These are phyloP conservation scores for Dicrurus megarhynchus DNA, from an alignment of 2,113 vertebrate genomes.

Conservation along the genomic window DNA sequence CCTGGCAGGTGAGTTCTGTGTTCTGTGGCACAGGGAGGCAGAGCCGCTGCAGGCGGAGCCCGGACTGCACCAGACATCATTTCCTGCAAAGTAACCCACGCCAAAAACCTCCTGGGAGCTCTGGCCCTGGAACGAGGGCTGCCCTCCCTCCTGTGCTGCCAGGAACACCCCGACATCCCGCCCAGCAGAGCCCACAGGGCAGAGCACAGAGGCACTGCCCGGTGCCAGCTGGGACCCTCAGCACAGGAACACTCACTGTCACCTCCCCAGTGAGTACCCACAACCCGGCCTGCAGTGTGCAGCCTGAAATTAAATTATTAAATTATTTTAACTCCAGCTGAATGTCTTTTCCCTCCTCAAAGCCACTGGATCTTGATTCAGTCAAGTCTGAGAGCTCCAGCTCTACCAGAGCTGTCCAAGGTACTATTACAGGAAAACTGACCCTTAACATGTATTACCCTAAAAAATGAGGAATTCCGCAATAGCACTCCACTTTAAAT, in stretches of 20 bases:
- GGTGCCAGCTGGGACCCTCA: neutral
- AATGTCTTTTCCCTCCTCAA: neutral
- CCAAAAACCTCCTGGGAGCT: neutral
- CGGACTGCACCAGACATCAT: neutral
- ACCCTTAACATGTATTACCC: neutral
- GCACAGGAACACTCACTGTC: neutral
- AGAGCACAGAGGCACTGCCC: neutral
- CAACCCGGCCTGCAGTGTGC: neutral
- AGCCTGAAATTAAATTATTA: conserved; percentile 37
- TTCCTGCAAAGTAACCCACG: neutral
- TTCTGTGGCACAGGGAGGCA: neutral
- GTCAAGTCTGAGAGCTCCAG: neutral
- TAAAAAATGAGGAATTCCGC: neutral
- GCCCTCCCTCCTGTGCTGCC: neutral
- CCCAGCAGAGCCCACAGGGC: neutral
- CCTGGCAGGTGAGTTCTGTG: neutral
- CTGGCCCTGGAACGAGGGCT: neutral
- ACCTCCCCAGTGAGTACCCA: neutral
- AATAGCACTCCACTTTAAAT: neutral
- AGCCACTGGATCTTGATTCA: neutral
- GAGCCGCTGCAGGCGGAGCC: neutral
- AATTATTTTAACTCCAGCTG: conserved; percentile 19
- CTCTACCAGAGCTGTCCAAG: neutral
- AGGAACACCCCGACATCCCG: neutral
- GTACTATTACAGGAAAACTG: neutral